Percentiles rank a stretch among this genome's conserved stretches.
These are phyloP conservation scores for Riptortus pedestris DNA, from an alignment of 1,140 invertebrate species.

Conservation along the genomic window DNA sequence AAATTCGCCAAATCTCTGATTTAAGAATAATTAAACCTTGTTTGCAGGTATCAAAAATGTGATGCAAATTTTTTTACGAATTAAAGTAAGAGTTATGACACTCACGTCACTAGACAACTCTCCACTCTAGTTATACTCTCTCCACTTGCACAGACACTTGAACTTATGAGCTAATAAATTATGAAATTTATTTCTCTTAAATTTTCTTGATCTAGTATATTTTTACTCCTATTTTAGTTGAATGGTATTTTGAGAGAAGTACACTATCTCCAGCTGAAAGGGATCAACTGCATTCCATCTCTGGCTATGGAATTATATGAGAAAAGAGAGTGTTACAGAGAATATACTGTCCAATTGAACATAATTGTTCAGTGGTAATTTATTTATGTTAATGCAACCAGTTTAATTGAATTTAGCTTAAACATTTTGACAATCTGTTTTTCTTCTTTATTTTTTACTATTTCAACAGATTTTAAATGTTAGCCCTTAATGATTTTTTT, in stretches of 20 bases:
- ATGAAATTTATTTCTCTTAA: neutral
- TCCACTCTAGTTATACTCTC: neutral
- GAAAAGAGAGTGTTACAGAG: conserved; percentile 50
- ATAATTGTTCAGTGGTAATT: conserved; percentile 56
- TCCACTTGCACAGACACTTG: no score
- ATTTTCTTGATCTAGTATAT: neutral
- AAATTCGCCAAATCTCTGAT: no score
- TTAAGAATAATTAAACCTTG: no score
- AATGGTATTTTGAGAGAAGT: conserved; percentile 63
- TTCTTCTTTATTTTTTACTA: neutral
- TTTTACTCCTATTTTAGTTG: conserved; percentile 38
- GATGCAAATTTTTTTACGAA: no score
- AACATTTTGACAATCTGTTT: neutral
- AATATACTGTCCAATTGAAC: conserved; percentile 52
- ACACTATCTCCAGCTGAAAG: conserved; percentile 58
- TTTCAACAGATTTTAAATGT: neutral
- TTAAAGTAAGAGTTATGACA: no score
- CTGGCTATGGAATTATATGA: conserved; percentile 52
- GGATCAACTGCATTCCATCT: conserved; percentile 53
- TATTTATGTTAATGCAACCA: no score
- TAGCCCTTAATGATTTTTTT: no score
- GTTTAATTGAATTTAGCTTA: no score
- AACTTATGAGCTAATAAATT: no score
- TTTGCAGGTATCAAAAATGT: no score
- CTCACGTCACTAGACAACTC: neutral